Percentiles rank a stretch among this genome's conserved stretches.
These are phyloP conservation scores for Pangasius macronema DNA, from an alignment of 2,797 vertebrate genomes.

Conservation along the genomic window DNA sequence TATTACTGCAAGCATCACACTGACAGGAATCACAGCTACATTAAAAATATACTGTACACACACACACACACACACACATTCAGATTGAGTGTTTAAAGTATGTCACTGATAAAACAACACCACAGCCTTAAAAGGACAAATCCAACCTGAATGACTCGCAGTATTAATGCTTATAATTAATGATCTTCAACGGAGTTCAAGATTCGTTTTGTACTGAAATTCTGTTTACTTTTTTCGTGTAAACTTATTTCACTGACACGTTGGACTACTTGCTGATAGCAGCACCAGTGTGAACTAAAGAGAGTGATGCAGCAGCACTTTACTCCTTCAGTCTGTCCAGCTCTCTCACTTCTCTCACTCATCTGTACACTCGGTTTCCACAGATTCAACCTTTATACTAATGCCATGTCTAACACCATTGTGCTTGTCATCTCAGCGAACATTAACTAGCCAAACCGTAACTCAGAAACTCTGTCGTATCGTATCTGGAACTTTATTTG, in stretches of 20 bases:
- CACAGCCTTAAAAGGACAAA: background rate
- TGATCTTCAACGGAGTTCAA: background rate
- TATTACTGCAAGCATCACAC: background rate
- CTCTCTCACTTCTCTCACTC: background rate
- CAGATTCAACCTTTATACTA: background rate
- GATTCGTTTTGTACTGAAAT: background rate
- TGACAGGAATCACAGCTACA: background rate
- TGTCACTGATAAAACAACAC: background rate
- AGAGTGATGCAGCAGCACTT: background rate
- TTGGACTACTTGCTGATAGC: background rate
- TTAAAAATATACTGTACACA: background rate
- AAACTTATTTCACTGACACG: background rate
- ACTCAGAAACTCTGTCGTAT: background rate
- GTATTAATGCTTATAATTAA: background rate
- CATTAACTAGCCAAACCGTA: background rate
- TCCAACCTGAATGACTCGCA: background rate
- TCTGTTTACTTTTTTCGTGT: background rate
- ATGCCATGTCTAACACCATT: background rate
- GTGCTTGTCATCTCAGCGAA: background rate
- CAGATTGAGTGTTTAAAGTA: background rate
- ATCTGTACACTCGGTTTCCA: background rate
- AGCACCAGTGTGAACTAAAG: background rate
- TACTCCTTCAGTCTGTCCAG: background rate
- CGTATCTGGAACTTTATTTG: background rate
- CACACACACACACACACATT: background rate